Percentiles rank a stretch among this genome's conserved stretches.
These are phyloP conservation scores for Chiroxiphia lanceolata DNA, from an alignment of 2,797 vertebrate genomes.

Conservation along the genomic window DNA sequence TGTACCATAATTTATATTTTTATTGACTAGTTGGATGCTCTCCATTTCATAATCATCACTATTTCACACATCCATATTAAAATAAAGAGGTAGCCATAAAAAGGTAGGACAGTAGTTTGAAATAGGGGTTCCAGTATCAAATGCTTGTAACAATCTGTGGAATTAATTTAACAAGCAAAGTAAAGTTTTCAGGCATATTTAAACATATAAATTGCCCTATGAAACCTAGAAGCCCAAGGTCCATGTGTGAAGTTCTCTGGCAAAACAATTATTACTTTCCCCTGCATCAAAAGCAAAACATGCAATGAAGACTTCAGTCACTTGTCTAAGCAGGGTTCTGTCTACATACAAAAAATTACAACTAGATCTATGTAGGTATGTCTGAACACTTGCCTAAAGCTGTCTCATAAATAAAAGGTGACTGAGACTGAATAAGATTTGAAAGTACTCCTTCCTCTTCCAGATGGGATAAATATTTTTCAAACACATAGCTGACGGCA, in stretches of 20 bases:
- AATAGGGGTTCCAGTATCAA: neutral
- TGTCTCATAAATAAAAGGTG: neutral
- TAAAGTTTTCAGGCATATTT: neutral
- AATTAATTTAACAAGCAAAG: neutral
- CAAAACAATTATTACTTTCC: neutral
- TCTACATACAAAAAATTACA: neutral
- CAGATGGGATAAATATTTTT: neutral
- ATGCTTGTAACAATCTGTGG: neutral
- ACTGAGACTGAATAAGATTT: neutral
- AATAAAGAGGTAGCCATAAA: neutral
- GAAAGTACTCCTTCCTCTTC: neutral
- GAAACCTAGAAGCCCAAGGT: neutral
- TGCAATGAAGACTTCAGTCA: neutral
- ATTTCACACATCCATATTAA: neutral
- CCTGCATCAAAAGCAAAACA: neutral
- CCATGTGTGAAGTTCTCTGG: neutral
- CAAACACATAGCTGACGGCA: neutral
- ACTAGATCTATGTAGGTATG: neutral
- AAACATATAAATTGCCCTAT: neutral
- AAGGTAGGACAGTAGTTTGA: neutral
- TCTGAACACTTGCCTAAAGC: slow-evolving; percentile 34
- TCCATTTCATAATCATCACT: neutral
- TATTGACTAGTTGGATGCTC: neutral
- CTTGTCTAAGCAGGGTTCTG: neutral
- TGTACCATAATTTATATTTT: neutral